These are phyloP conservation scores for Ctenopoma multispine DNA, from an alignment of 2,797 vertebrate species.

Conservation along the genomic window DNA sequence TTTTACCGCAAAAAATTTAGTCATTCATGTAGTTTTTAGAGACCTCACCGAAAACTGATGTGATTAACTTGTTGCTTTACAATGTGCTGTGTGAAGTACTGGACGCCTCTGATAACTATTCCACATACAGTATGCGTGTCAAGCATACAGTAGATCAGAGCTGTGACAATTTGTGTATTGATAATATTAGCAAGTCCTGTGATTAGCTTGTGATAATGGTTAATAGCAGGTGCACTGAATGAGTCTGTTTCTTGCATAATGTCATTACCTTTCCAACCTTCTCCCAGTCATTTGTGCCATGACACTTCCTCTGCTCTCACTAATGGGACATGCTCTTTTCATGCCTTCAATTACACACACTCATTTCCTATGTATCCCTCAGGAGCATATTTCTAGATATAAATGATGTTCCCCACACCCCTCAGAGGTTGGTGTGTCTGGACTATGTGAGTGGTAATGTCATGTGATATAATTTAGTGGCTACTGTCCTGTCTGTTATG, in stretches of 20 bases:
- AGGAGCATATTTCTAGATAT: conserved; percentile 71
- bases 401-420: conserved; percentile 62
- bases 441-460: conserved; percentile 43
- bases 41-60: conserved; percentile 43
- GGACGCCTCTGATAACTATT: conserved; percentile 44
- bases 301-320: conserved; percentile 58
- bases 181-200: conserved; percentile 16
- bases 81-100: conserved; percentile 29
- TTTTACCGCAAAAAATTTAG: conserved; percentile 21
- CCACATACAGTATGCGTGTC: conserved; percentile 1
- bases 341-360: conserved; percentile 69
- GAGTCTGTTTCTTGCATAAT: conserved; percentile 52
- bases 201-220: conserved; percentile 37
- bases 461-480: conserved; percentile 47
- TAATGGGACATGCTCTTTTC: conserved; percentile 67
- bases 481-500: conserved; percentile 31
- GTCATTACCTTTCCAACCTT: conserved; percentile 52
- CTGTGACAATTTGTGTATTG: conserved; percentile 8
- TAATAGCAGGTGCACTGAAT: conserved; percentile 29
- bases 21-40: conserved; percentile 46
- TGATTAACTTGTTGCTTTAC: conserved; percentile 25
- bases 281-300: conserved; percentile 46
- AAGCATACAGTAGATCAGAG: conserved; percentile 11
- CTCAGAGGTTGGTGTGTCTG: conserved; percentile 52
- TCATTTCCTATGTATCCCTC: conserved; percentile 74